Evolutionary conservation across 2,797 vertebrate genomes (phyloP), one percentile per base, ranked within the genome.

Genomic region (Micromesistius poutassou): DNA sequence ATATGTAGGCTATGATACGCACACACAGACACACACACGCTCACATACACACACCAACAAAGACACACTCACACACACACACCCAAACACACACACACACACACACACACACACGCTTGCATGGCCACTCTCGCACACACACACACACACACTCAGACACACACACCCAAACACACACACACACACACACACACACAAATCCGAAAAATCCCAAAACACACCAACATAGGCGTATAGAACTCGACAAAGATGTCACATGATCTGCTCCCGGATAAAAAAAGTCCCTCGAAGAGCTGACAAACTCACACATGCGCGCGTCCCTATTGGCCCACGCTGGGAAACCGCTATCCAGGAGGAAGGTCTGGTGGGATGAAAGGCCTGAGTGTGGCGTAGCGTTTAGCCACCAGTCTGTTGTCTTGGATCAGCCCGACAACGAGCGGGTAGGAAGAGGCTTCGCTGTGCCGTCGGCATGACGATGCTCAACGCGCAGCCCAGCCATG

Each of bases 331-430:
- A 16, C 55, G 6, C 6, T 9, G 50, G 78, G 82, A 79, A 81
- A 36, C 50, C 73, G 50, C 73, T 28, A 81, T 87, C 82, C 85
- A 84, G 79, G 83, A 88, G 89, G 76, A 13, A 71, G 14, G 75
- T 83, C 79, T 85, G 86, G 84, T 86, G 87, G 81, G 74, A 85
- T 88, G 90, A 87, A 85, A 89, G 80, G 82, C 71, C 81, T 83
- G 85, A 74, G 71, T 77, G 77, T 82, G 83, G 75, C 36, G 76
- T 79, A 25, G 9, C 78, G 71, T 71, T 71, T 81, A 79, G 77
- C 42, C 40, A 5, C 78, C 80, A 79, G 46, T 50, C 46, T 50
- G 46, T 50, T 50, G 46, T 19, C 46, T 50, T 50, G 46, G 46
- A 50, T 50, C 77, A 74, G 79, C 62, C 84, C 85, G 86, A 86